Base-by-base conservation (phyloP, 1,140 invertebrate species). In the Drosophila bipectinata region DNA sequence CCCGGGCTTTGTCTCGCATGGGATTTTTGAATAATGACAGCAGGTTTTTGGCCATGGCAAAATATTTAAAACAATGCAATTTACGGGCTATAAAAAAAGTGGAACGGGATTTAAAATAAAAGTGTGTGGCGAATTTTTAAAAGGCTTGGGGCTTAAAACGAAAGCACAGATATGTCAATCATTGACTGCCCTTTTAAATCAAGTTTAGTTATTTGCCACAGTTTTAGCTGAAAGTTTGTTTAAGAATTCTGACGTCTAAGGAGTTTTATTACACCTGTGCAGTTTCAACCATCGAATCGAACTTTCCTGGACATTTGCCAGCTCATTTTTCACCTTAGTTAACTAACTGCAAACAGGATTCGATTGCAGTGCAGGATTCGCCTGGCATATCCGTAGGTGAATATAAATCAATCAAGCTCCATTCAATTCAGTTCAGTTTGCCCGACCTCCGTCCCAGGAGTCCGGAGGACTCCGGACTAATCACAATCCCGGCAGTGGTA, bases 321-420 rank as follows among this genome's bases (percentile, higher is more conserved):
- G 71, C 71, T 74, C 72, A 75, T 75, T 75, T 75, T 75, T 75
- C 72, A 75, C 72, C 60, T 66, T 56, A 75, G 71, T 74, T 74
- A 62, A 73, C 68, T 62, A 39, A 74, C 72, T 74, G 45, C 71
- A 39, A 74, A 73, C 45, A 37, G 67, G 63, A 69, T 47, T 52
- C 54, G 47, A 74, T 64, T 63, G 47, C 51, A 73, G 28, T 49
- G 24, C 39, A 28, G 26, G 26, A 28, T 6, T 28, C 26, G 15
- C 30, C 48, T 41, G 57, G 49, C 57, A 72, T 61, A 72, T 61
- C 57, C 57, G 57, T 41, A 54, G 39, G 68, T 72, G 64, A 26
- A 55, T 62, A 73, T 74, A 74, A 74, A 74, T 74, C 71, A 74
- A 74, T 74, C 72, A 74, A 74, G 63, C 66, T 69, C 41, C 41